Evolutionary conservation across 2,113 vertebrate species (phyloP).

Genomic region (Halichoerus grypus): DNA sequence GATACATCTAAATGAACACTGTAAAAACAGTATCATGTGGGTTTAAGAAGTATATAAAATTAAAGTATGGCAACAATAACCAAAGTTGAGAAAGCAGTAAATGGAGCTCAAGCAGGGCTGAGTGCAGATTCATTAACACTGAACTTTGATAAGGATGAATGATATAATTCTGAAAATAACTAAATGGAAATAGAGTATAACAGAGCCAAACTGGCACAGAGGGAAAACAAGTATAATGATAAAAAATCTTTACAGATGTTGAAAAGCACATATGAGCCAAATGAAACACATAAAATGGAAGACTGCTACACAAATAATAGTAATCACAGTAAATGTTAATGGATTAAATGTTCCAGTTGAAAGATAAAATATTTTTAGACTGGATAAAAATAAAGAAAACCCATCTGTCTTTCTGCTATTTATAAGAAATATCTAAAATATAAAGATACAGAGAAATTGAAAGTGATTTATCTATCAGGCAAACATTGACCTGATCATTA

Average conservation of each 20-base stretch:
- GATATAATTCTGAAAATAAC: not conserved
- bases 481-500: not conserved
- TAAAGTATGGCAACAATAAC: not conserved
- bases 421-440: not conserved
- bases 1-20: not conserved
- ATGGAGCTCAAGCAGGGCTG: not conserved
- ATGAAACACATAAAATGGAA: not conserved
- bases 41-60: slow-evolving; percentile 27
- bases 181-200: not conserved
- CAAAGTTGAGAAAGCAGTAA: not conserved
- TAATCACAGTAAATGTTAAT: not conserved
- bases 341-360: not conserved
- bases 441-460: not conserved
- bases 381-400: not conserved
- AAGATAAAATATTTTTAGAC: not conserved
- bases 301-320: not conserved
- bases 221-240: not conserved
- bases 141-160: not conserved
- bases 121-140: not conserved
- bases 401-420: not conserved
- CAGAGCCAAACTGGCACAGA: not conserved
- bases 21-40: not conserved
- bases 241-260: not conserved
- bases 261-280: not conserved
- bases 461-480: not conserved